Evolutionary conservation across 2,888 invertebrate species (phyloP), one percentile per base, ranked within the genome.

Genomic region (Rhodophaea formosa): DNA sequence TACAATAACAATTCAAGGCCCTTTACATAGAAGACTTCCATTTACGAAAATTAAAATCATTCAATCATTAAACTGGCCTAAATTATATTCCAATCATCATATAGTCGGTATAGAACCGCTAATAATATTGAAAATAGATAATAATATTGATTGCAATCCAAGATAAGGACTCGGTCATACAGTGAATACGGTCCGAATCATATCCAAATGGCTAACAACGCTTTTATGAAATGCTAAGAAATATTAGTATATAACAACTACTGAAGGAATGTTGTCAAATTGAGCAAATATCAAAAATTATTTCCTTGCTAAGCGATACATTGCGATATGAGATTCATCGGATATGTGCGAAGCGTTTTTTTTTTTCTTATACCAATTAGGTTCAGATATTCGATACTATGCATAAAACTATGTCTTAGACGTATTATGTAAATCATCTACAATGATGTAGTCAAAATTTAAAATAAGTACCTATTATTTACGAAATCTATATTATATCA

Each of bases 1-100:
- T 79, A 78, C 61, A 68, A 68, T 72, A 80, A 83, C 71, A 78
- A 74, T 77, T 69, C 69, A 84, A 84, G 84, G 82, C 84, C 79
- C 65, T 77, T 81, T 79, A 75, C 65, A 74, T 72, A 79, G 74
- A 76, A 78, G 71, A 75, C 72, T 67, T 72, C 58, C 65, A 58
- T 58, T 60, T 51, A 58, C 45, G 52, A 45, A 58, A 14, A 52
- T 52, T 51, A 49, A 46, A 52, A 55, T 35, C 30, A 51, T 54
- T 17, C 65, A 61, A 14, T 61, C 58, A 52, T 60, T 60, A 63
- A 63, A 65, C 52, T 61, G 62, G 59, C n/a, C 54, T 58, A 58
- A 35, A 64, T 43, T 8, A 43, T 53, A 43, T 43, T 43, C 16
- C 2, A 54, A n/a, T n/a, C n/a, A n/a, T n/a, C n/a, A n/a, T n/a